These are phyloP conservation scores for Chunga burmeisteri DNA, from an alignment of 2,113 vertebrate genomes.

Conservation along the genomic window DNA sequence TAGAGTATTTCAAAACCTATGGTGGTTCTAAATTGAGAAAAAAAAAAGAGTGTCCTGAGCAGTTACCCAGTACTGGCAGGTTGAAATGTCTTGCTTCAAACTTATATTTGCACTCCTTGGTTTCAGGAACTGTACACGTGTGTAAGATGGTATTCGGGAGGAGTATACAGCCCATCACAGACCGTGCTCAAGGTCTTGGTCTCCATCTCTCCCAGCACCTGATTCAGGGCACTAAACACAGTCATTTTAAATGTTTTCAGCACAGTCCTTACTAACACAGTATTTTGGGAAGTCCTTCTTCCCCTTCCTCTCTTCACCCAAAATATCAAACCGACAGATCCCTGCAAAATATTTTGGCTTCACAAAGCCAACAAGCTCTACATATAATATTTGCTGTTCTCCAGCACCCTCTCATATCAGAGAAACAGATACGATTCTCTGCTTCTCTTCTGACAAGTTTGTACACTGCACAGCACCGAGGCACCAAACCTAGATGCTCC, in stretches of 20 bases:
- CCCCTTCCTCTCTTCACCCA: background rate
- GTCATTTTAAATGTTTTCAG: background rate
- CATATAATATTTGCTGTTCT: background rate
- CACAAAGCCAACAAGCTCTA: background rate
- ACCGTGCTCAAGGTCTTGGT: background rate
- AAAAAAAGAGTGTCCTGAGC: background rate
- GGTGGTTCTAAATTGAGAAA: background rate
- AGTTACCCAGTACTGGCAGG: background rate
- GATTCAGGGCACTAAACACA: background rate
- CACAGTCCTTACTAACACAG: background rate
- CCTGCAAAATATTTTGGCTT: background rate
- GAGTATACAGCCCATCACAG: background rate
- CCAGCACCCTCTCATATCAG: background rate
- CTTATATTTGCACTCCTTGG: rapidly evolving
- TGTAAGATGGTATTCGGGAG: background rate
- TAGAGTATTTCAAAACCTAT: background rate
- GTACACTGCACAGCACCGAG: background rate
- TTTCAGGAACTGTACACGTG: background rate
- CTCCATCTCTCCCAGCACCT: background rate
- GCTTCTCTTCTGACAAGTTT: background rate
- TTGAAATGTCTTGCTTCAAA: background rate
- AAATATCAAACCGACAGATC: background rate
- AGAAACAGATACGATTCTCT: background rate
- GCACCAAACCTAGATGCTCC: background rate
- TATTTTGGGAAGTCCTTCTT: background rate